Base-by-base conservation (phyloP, 2,113 vertebrate genomes). In the Ivindomyrus marchei region DNA sequence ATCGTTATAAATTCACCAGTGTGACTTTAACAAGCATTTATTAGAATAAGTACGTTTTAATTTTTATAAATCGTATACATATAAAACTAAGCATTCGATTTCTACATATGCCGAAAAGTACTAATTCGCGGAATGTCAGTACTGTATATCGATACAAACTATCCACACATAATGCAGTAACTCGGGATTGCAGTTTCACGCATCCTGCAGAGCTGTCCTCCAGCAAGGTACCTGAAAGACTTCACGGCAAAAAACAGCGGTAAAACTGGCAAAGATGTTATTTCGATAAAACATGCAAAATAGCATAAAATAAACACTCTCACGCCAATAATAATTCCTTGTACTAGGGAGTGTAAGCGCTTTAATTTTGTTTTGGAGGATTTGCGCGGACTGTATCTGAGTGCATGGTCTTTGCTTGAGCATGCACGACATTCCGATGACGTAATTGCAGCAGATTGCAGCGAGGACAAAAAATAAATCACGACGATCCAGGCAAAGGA, bases 381-480 rank as follows among this genome's bases (percentile, higher is more conserved):
- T n/a, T n/a, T 46, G 2, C 46, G 46, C 84, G 46, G 21, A 50
- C n/a, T 24, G 47, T 50, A 8, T 27, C n/a, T 15, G 24, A 87
- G 49, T 52, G 27, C 36, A 13, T 31, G 50, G 53, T 62, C 87
- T 62, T 62, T 45, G 52, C 39, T 46, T 39, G 56, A 31, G 87
- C 87, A 66, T 88, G 87, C 39, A 87, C 74, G 19, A 74, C 89
- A 66, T 50, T 86, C 56, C 85, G 36, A 70, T 87, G 89, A 90
- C 85, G 89, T 87, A 24, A 90, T 74, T 90, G 89, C 85, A 87
- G 89, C 89, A 87, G 84, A 90, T 50, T 87, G 89, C 42, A 87
- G 39, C 46, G 84, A 74, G 45, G 84, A 74, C 89, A 86, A 90
- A 66, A 77, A 52, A 85, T 47, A 86, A 42, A 45, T 56, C 89